Conservation (phyloP, 2,888 invertebrate genomes). For the Petrophora chlorosata region DNA sequence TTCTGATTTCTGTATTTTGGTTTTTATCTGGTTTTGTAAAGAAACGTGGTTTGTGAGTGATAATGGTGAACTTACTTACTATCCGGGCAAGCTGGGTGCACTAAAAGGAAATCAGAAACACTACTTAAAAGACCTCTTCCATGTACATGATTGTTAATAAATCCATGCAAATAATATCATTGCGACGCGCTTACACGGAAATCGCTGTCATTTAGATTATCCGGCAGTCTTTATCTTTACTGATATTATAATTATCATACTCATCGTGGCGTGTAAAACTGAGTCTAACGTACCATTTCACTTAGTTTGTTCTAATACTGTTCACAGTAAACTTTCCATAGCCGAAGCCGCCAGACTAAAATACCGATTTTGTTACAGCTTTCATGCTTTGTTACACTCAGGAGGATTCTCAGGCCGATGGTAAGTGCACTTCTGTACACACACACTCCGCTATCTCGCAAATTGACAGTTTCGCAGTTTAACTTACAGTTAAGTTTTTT, state of each 20-base stretch:
- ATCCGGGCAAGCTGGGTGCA: too few relatives aligned
- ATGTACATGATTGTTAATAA: too few relatives aligned
- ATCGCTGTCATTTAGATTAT: too few relatives aligned
- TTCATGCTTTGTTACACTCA: slow-evolving; percentile 98
- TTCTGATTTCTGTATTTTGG: neutral
- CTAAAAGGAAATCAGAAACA: too few relatives aligned
- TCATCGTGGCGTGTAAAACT: too few relatives aligned
- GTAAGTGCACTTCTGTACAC: slow-evolving; percentile 83
- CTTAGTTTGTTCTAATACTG: neutral
- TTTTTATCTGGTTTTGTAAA: too few relatives aligned
- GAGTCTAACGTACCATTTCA: neutral
- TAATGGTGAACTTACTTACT: too few relatives aligned
- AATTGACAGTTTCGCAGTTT: slow-evolving; percentile 67
- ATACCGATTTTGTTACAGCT: slow-evolving; percentile 88
- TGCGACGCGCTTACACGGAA: slow-evolving; percentile 2
- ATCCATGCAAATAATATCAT: neutral
- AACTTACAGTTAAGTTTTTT: slow-evolving; percentile 55
- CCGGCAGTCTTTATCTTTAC: neutral
- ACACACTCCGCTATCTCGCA: slow-evolving; percentile 61
- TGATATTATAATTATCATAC: too few relatives aligned
- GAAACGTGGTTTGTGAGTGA: too few relatives aligned
- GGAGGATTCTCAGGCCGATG: slow-evolving; percentile 95
- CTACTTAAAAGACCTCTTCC: too few relatives aligned
- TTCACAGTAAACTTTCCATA: slow-evolving; percentile 1
- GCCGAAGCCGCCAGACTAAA: slow-evolving; percentile 42